Percentiles rank a stretch among this genome's conserved stretches.
Conservation (phyloP, 2,113 vertebrate species). For the Pterocles orientalis region DNA sequence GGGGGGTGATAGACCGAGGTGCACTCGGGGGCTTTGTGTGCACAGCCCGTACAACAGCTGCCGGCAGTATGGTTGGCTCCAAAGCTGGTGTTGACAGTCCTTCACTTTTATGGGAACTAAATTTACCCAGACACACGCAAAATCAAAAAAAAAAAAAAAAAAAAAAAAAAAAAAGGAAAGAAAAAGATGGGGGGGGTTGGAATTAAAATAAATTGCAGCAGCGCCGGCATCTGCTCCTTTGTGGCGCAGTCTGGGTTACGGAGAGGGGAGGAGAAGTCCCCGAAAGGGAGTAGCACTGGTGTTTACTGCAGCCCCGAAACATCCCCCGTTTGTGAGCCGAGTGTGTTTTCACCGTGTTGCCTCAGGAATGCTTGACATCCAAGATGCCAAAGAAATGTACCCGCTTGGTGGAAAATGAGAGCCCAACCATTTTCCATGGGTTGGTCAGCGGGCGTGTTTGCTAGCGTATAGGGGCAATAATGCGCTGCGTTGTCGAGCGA, state of each 20-base stretch:
- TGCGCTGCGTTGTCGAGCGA: not conserved
- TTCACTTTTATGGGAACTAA: conserved; percentile 76
- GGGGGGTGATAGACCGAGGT: not conserved
- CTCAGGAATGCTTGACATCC: conserved; percentile 21
- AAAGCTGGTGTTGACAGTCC: conserved; percentile 66
- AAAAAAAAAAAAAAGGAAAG: not conserved
- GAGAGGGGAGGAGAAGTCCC: conserved; percentile 59
- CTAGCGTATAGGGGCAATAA: not conserved
- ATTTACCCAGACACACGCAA: conserved; percentile 72
- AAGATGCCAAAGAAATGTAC: conserved; percentile 7
- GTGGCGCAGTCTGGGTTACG: conserved; percentile 55
- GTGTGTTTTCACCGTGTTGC: conserved; percentile 26
- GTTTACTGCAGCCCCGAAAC: conserved; percentile 38
- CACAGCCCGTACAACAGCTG: conserved; percentile 62
- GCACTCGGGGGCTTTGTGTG: conserved; percentile 29
- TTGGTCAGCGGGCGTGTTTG: not conserved
- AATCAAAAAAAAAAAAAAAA: conserved; percentile 39
- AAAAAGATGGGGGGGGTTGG: not conserved
- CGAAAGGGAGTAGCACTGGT: conserved; percentile 4
- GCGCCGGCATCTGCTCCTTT: conserved; percentile 41
- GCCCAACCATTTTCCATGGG: not conserved
- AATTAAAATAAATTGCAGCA: conserved; percentile 55
- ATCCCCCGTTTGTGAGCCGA: not conserved
- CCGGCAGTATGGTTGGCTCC: conserved; percentile 63
- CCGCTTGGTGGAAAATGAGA: not conserved